These are phyloP conservation scores for Chaunax sp. DNA, from an alignment of 2,797 vertebrate species.

Conservation along the genomic window DNA sequence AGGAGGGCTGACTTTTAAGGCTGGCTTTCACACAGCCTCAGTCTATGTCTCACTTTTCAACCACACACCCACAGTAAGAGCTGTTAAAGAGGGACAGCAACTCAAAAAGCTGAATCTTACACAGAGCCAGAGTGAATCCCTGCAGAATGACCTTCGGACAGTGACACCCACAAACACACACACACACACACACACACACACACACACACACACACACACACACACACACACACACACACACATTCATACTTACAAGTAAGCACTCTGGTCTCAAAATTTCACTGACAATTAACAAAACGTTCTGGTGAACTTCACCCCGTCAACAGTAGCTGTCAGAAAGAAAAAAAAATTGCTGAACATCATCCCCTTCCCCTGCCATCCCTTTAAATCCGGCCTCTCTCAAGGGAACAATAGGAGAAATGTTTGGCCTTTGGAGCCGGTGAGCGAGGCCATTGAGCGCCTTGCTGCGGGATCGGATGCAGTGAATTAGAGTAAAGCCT, in stretches of 20 bases:
- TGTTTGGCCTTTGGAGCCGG: slow-evolving; percentile 74
- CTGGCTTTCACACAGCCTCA: slow-evolving; percentile 72
- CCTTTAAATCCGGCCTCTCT: slow-evolving; percentile 76
- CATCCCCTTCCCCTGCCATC: slow-evolving; percentile 56
- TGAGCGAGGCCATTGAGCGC: slow-evolving; percentile 74
- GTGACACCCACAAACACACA: slow-evolving; percentile 38
- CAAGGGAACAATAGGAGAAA: slow-evolving; percentile 78
- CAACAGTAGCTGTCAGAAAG: slow-evolving; percentile 44
- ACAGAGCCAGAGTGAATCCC: slow-evolving; percentile 49
- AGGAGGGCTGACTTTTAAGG: slow-evolving; percentile 62
- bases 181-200: not conserved
- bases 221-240: too few species aligned
- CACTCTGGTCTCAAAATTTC: slow-evolving; percentile 22
- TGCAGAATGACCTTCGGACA: slow-evolving; percentile 48
- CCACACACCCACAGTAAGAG: slow-evolving; percentile 71
- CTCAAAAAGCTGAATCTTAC: slow-evolving; percentile 58
- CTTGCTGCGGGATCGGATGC: slow-evolving; percentile 75
- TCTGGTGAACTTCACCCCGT: slow-evolving; percentile 41
- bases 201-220: not conserved
- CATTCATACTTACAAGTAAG: not conserved
- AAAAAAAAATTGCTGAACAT: slow-evolving; percentile 73
- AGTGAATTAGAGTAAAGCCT: slow-evolving; percentile 81
- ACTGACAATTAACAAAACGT: slow-evolving; percentile 32
- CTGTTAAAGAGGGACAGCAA: slow-evolving; percentile 68
- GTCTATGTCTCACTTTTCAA: slow-evolving; percentile 75